Base-by-base conservation (phyloP, 2,888 invertebrate species). In the Pachycephus smyrnensis region DNA sequence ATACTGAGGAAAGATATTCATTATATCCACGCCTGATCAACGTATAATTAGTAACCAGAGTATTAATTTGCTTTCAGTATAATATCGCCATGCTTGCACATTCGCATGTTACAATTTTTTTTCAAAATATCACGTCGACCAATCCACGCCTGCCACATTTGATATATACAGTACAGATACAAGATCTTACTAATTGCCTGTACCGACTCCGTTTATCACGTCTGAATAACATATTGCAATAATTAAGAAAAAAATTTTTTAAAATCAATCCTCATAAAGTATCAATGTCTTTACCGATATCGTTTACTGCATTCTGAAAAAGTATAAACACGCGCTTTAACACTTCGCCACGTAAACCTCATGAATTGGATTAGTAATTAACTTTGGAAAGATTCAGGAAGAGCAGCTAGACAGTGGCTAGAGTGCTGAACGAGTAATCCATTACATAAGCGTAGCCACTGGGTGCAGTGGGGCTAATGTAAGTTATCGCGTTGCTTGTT, bases 401-500 rank as follows among this genome's bases (percentile, higher is more conserved):
- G 55, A 55, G 55, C 23, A 55, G 23, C 55, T 9, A 55, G 55
- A 23, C 55, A 55, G 23, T 23, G 55, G 55, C 15, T 23, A 55
- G 23, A 55, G 23, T 15, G 23, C 6, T 9, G 23, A 55, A 55
- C 55, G 55, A 55, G 3, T 55, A 55, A 55, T 23, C 55, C 55
- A 55, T 55, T 55, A 55, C 55, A 9, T 55, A 23, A 23, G 6
- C 55, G 55, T 55, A 40, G 37, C 12, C 37, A 4, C 4, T 55
- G 55, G 23, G 23, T 55, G 55, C 55, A 55, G 55, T 23, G 23
- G 2, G 55, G 55, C 55, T 55, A 55, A 55, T 55, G 55, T 71
- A 71, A 71, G 15, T 71, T 32, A 71, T 71, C 71, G 33, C 32
- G 31, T 33, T 23, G 71, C 71, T 71, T 71, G 71, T 71, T 71